A percentile compares a stretch with the other conserved stretches of the same genome.
phyloP scores from a whole-genome alignment of 2,888 invertebrate genomes.

The Drosophila dives region DNA sequence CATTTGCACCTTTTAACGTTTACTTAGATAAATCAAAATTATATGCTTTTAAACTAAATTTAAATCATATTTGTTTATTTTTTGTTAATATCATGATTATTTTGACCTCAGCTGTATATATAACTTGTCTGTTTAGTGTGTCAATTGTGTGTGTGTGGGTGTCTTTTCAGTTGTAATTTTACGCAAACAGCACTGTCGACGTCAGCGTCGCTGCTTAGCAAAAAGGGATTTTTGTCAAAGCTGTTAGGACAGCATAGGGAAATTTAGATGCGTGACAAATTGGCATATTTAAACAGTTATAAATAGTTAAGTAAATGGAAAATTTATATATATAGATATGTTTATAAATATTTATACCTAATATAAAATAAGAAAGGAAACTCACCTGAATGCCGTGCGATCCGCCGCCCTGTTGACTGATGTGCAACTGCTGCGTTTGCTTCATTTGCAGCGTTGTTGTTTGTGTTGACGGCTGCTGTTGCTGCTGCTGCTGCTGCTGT shows the following conservation, averaged over 20 bases:
- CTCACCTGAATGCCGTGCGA: constrained; percentile 93
- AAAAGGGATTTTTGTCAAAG: constrained; percentile 67
- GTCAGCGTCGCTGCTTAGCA: constrained; percentile 26
- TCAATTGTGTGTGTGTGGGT: constrained; percentile 44
- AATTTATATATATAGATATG: not conserved
- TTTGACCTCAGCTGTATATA: not conserved
- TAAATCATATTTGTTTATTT: too few species aligned
- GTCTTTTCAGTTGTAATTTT: constrained; percentile 40
- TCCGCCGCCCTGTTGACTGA: constrained; percentile 91
- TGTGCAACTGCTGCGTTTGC: constrained; percentile 94
- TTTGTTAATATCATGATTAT: not conserved
- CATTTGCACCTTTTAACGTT: not conserved
- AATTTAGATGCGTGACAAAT: constrained; percentile 77
- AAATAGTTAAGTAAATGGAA: not conserved
- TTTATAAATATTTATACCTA: not conserved
- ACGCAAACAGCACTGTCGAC: constrained; percentile 38
- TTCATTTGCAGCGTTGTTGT: constrained; percentile 91
- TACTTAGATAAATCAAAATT: not conserved
- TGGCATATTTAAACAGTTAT: constrained; percentile 69
- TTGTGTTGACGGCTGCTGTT: constrained; percentile 76
- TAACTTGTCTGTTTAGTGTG: constrained; percentile 42
- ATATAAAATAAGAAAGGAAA: not conserved
- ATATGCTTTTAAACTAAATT: too few species aligned
- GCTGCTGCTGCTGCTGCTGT: constrained; percentile 65
- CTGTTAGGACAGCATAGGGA: constrained; percentile 74